Percentiles rank a stretch among this genome's conserved stretches.
Conservation (phyloP, 92 coral and sea anemone genomes). For the Porites lobata region DNA sequence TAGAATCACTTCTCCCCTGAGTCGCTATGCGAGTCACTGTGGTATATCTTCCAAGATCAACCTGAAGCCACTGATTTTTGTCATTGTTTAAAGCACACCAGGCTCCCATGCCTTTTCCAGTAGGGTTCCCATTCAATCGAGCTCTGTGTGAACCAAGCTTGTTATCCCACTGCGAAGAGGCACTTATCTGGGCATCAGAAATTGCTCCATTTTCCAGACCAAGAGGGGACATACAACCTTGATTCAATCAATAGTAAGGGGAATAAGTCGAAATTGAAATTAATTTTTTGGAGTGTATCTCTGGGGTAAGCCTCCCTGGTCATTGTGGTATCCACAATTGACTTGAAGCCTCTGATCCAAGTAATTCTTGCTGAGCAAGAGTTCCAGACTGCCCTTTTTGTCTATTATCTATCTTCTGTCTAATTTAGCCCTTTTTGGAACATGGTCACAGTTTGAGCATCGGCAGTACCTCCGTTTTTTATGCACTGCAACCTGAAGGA, state of each 20-base stretch:
- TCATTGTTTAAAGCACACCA: neutral
- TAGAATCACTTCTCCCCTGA: neutral
- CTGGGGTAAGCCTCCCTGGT: no score
- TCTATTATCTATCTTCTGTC: no score
- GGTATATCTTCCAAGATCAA: neutral
- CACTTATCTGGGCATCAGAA: neutral
- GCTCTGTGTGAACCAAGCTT: neutral
- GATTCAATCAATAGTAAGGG: neutral
- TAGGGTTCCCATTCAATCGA: neutral
- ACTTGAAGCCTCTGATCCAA: no score
- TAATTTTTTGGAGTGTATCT: no score
- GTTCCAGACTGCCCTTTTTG: no score
- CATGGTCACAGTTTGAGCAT: no score
- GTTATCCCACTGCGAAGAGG: slow-evolving; percentile 1
- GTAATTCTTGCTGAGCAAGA: no score
- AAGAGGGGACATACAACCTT: slow-evolving; percentile 18
- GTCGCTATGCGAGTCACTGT: neutral
- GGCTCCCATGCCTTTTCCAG: neutral
- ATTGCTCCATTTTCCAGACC: slow-evolving; percentile 30
- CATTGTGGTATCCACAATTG: no score
- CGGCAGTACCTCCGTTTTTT: no score
- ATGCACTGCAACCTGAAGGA: no score
- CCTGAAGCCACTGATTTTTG: slow-evolving; percentile 18
- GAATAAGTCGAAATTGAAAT: no score
- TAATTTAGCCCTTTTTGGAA: no score